phyloP scores from a whole-genome alignment of 2,888 invertebrate species.

The Linyphia triangularis region DNA sequence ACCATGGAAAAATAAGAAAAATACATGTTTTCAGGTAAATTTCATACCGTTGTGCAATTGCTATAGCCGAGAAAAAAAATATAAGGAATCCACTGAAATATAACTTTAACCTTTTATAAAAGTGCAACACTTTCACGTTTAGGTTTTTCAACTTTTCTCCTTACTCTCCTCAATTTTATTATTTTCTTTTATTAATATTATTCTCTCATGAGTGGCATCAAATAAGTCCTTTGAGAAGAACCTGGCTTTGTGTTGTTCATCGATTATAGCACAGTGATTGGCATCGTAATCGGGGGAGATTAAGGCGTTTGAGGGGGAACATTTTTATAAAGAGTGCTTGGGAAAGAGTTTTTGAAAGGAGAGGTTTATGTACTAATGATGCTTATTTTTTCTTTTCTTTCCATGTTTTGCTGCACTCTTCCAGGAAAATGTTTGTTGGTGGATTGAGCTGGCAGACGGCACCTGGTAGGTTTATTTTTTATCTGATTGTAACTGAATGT shows the following conservation, averaged over 20 bases:
- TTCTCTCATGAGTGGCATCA: slow-evolving; percentile 43
- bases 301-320: slow-evolving; percentile 43
- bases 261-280: slow-evolving; percentile 68
- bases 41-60: no score
- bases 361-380: slow-evolving; percentile 47
- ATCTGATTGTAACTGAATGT: slow-evolving; percentile 15
- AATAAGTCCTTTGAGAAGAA: slow-evolving; percentile 16
- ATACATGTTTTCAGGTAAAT: no score
- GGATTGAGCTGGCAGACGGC: slow-evolving; percentile 99
- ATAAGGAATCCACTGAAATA: no score
- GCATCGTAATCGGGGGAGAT: slow-evolving; percentile 62
- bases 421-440: slow-evolving; percentile 99
- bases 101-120: no score
- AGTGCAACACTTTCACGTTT: not conserved
- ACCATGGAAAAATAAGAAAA: no score
- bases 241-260: slow-evolving; percentile 35
- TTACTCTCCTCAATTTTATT: not conserved
- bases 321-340: slow-evolving; percentile 54
- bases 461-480: slow-evolving; percentile 88
- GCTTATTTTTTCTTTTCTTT: slow-evolving; percentile 78
- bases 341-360: slow-evolving; percentile 32
- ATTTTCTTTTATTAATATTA: slow-evolving; percentile 12
- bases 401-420: slow-evolving; percentile 20
- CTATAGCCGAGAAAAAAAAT: no score
- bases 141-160: not conserved